Base-by-base conservation (phyloP, 2,113 vertebrate species). In the Petrocephalus zakoni region DNA sequence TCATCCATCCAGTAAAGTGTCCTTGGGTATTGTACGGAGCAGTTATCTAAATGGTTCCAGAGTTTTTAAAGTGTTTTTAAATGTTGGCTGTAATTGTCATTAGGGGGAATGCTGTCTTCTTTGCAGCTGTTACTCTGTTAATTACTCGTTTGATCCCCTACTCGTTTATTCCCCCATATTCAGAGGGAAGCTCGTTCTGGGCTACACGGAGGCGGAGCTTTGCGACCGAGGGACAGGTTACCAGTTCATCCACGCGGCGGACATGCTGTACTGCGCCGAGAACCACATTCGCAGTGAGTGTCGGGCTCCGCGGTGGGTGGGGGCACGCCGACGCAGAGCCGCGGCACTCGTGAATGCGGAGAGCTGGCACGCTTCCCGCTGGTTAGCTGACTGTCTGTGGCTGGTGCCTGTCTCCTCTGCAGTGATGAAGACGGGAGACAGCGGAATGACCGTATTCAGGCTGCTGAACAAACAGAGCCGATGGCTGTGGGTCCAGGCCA, bases 401-500 rank as follows among this genome's bases (percentile, higher is more conserved):
- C 4, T 19, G 34, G 3, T 6, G 49, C 10, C 7, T 47, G 49
- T 64, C 42, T 88, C 90, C 81, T 85, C 89, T 93, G 84, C 92
- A 97, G 97, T 97, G 96, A 97, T 97, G 86, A 97, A 96, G 92
- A 97, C 96, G 0, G 97, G 97, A 92, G 96, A 97, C 89, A 97
- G 95, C 91, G 96, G 96, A 87, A 94, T 97, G 95, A 96, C 95
- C 29, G 94, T 96, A n/a, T 97, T 97, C 93, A 94, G 97, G 89
- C 95, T 97, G 89, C 95, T 97, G 83, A 94, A 95, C 88, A 97
- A 97, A 94, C 94, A 94, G 86, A 96, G 94, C 52, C 90, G 94
- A 88, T 97, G 97, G 97, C 42, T 95, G 19, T 97, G 97, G 96
- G 85, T 97, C 19, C 96, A 97, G 93, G 95, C 96, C 84, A 97